Evolutionary conservation across 2,797 vertebrate species (phyloP).

Genomic region (Enteromius anoplus): DNA sequence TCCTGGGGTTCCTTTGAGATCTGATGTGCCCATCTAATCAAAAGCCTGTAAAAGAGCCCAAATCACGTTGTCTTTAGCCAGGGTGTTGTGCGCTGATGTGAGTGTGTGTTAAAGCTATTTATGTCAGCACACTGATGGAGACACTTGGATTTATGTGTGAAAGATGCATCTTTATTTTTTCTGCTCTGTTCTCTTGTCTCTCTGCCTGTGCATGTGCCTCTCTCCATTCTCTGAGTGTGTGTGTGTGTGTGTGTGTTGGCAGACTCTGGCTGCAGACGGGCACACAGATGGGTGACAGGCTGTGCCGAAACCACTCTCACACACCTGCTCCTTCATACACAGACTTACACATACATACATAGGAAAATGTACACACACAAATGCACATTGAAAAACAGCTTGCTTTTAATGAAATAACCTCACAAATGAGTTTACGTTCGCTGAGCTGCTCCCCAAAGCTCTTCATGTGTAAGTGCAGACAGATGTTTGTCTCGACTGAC

Average conservation of each 20-base stretch:
- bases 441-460: constrained; percentile 66
- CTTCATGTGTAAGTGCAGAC: constrained; percentile 37
- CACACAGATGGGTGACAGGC: constrained; percentile 67
- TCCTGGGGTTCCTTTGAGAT: constrained; percentile 47
- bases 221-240: constrained; percentile 50
- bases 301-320: constrained; percentile 57
- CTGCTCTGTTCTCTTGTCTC: constrained; percentile 16
- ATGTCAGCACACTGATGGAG: constrained; percentile 16
- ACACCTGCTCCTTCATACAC: constrained; percentile 63
- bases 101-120: constrained; percentile 27
- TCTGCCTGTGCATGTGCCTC: constrained; percentile 50
- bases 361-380: constrained; percentile 56
- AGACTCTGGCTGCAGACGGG: constrained; percentile 60
- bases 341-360: constrained; percentile 52
- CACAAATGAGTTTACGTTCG: constrained; percentile 73
- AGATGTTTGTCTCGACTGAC: constrained; percentile 22
- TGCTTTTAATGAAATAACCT: constrained; percentile 50
- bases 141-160: constrained; percentile 51
- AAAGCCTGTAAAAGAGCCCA: constrained; percentile 42
- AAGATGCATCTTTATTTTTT: constrained; percentile 61
- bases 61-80: constrained; percentile 9
- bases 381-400: constrained; percentile 64
- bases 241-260: constrained; percentile 49
- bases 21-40: constrained; percentile 49
- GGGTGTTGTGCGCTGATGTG: background rate